A percentile compares a stretch with the other conserved stretches of the same genome.
phyloP scores from a whole-genome alignment of 2,888 invertebrate species.

The Archips crataeganus region DNA sequence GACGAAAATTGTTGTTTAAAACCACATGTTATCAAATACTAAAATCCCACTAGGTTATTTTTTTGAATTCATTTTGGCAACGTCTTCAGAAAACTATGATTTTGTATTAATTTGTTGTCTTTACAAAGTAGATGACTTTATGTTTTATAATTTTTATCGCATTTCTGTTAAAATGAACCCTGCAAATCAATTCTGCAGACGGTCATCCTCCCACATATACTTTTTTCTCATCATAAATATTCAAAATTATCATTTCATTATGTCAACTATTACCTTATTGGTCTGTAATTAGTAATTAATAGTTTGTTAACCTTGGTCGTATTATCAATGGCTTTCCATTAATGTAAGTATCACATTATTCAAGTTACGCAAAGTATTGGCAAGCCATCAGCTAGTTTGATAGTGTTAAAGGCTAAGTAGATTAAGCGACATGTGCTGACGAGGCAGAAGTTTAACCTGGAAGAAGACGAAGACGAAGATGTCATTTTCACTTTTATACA shows the following conservation, averaged over 20 bases:
- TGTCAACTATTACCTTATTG: slow-evolving; percentile 14
- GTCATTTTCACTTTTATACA: slow-evolving; percentile 53
- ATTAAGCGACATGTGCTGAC: slow-evolving; percentile 48
- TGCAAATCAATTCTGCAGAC: background rate
- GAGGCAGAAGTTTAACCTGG: slow-evolving; percentile 53
- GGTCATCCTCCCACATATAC: slow-evolving; percentile 1
- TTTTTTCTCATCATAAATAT: slow-evolving; percentile 3
- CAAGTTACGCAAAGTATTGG: slow-evolving; percentile 1
- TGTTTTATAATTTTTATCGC: too few species aligned
- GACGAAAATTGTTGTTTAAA: too few species aligned
- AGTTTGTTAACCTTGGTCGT: slow-evolving; percentile 22
- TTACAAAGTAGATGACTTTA: too few species aligned
- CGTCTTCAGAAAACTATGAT: too few species aligned
- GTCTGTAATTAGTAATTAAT: slow-evolving; percentile 26
- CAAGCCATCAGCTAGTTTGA: slow-evolving; percentile 12
- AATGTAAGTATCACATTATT: slow-evolving; percentile 10
- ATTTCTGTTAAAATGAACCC: background rate
- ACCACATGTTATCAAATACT: too few species aligned
- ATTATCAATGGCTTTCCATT: background rate
- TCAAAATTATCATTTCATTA: slow-evolving; percentile 2
- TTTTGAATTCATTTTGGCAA: too few species aligned
- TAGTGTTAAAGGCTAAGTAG: slow-evolving; percentile 36
- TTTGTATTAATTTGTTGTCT: background rate
- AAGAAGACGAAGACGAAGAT: slow-evolving; percentile 53
- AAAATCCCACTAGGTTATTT: background rate